Evolutionary conservation across 2,888 invertebrate species (phyloP), one percentile per base, ranked within the genome.

Genomic region (Unio delphinus): DNA sequence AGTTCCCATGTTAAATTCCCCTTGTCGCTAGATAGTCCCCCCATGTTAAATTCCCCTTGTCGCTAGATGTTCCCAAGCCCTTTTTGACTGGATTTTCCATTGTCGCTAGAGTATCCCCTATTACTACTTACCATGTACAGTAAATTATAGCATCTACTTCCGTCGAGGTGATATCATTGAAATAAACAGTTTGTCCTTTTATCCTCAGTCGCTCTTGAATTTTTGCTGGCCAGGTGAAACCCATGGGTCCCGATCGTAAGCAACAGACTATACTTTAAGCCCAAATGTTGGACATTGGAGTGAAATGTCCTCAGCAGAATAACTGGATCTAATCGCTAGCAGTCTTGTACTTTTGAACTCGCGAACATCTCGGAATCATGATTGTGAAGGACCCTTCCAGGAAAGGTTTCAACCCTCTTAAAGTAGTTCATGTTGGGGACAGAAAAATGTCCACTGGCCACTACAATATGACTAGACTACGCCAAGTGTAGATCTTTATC

Each of bases 401-500:
- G n/a, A 55, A 78, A 78, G 1, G 30, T 63, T 5, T 72, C 72
- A 0, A 73, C 30, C 30, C 78, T 75, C 1, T 56, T 55, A 54
- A 72, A 67, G 7, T 64, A 55, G 17, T 75, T 75, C 26, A 59
- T 67, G 45, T 75, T 65, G n/a, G 78, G 72, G 4, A 63, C 62
- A 20, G 60, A 64, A 60, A 75, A 78, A 7, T 73, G 64, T 3
- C 78, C 78, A 5, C 34, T 60, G 3, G 73, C 66, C 8, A 75
- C 70, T 1, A 78, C 68, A 5, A 78, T 73, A 55, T 78, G 75
- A 30, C 61, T 70, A 61, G 75, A 75, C n/a, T 26, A 68, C 59
- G 74, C 72, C 11, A 61, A 28, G 17, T 64, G 57, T 34, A 57
- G 55, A 17, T 64, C 56, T 26, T 45, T 63, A n/a, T 64, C 58